Percentiles rank a stretch among this genome's conserved stretches.
These are phyloP conservation scores for Acronicta leporina DNA, from an alignment of 2,888 invertebrate species.

Conservation along the genomic window DNA sequence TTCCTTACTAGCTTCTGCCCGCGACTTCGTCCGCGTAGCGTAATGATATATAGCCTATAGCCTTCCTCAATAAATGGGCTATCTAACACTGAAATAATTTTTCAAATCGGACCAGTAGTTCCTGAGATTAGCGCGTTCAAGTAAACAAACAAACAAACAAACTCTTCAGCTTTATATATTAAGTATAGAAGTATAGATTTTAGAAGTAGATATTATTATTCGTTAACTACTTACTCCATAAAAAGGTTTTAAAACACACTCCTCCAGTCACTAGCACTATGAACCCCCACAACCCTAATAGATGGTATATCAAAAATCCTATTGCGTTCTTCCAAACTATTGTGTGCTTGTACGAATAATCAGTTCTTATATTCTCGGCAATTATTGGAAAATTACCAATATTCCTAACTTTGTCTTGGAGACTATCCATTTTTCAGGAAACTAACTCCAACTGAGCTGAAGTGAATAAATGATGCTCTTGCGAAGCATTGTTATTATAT, in stretches of 20 bases:
- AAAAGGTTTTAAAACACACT: constrained; percentile 32
- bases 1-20: too few relatives aligned
- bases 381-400: not conserved
- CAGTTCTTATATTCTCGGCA: constrained; percentile 65
- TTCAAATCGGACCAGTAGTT: too few relatives aligned
- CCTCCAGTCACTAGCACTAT: constrained; percentile 62
- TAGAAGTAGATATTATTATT: too few relatives aligned
- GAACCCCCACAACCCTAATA: constrained; percentile 80
- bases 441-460: not conserved
- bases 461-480: not conserved
- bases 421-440: not conserved
- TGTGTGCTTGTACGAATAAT: constrained; percentile 78
- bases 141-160: too few relatives aligned
- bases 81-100: too few relatives aligned
- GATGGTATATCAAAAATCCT: constrained; percentile 88
- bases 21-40: too few relatives aligned
- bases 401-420: not conserved
- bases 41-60: too few relatives aligned
- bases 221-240: constrained; percentile 51
- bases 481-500: too few relatives aligned
- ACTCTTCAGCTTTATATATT: too few relatives aligned
- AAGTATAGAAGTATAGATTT: too few relatives aligned
- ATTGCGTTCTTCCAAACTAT: constrained; percentile 91
- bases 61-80: too few relatives aligned
- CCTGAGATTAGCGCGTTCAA: too few relatives aligned